Evolutionary conservation across 2,888 invertebrate genomes (phyloP), one percentile per base, ranked within the genome.

Genomic region (Trichogramma evanescens): DNA sequence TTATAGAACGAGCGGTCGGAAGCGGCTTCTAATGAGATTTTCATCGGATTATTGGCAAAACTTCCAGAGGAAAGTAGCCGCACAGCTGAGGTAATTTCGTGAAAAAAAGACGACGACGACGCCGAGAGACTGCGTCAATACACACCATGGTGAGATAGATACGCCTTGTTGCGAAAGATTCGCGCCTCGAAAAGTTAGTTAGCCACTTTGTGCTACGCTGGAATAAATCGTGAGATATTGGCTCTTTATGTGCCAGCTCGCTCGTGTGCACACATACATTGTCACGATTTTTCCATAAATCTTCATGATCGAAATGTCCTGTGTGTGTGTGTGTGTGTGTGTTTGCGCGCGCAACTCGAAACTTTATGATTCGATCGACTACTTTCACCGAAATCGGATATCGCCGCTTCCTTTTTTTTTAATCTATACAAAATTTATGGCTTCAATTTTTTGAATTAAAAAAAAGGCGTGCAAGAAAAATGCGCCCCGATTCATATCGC

Each of bases 1-100:
- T 44, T 59, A 63, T 59, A 54, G 52, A 50, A 49, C 49, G 49
- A 54, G 56, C 55, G 57, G 55, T 46, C 58, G 58, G 63, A 52
- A 61, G 61, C 61, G 54, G 49, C 56, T 53, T 26, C 62, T 69
- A 72, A 71, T 70, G 70, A 70, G 69, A 69, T 70, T 70, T 70
- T 71, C 68, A 72, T 72, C 66, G 67, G 66, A 69, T 72, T 70
- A 72, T 70, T 67, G 68, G 62, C 48, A 61, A 69, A 71, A 69
- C 65, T 70, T 71, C 54, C 50, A 26, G 50, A 59, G 64, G 66
- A 68, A 65, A 63, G 62, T 63, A 66, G 64, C 64, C 63, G 58
- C 50, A 9, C 38, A 41, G 10, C 6, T 39, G 26, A 39, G 58
- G 61, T 60, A 64, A 63, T 66, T 66, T 62, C 40, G 13, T 8